These are phyloP conservation scores for Falco novaeseelandiae DNA, from an alignment of 2,797 vertebrate species.

Conservation along the genomic window DNA sequence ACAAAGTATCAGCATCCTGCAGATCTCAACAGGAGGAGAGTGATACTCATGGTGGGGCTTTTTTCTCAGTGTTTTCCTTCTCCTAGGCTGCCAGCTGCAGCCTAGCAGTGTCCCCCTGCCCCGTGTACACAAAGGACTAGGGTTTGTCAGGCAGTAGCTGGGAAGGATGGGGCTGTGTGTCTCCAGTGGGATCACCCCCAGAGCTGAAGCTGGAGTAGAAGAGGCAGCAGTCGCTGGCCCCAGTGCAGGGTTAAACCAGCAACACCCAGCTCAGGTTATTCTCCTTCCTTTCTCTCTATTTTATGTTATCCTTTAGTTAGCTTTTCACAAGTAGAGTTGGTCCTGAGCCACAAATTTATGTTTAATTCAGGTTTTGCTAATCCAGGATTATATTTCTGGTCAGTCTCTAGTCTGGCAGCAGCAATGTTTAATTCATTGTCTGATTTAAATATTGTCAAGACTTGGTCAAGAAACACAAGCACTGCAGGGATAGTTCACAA, in stretches of 20 bases:
- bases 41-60: not conserved
- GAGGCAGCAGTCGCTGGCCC: not conserved
- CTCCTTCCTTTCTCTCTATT: not conserved
- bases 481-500: not conserved
- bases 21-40: not conserved
- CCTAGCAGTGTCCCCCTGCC: not conserved
- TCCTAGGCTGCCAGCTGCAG: not conserved
- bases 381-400: not conserved
- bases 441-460: not conserved
- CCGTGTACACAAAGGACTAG: not conserved
- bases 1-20: not conserved
- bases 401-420: not conserved
- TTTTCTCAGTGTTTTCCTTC: not conserved
- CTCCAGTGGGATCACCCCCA: accelerated
- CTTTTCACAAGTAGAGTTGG: not conserved
- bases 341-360: not conserved
- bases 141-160: not conserved
- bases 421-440: not conserved
- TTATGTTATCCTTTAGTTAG: not conserved
- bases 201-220: not conserved
- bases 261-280: not conserved
- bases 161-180: not conserved
- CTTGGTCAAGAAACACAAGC: not conserved
- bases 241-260: not conserved
- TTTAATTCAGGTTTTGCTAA: constrained; percentile 4